Percentiles rank a stretch among this genome's conserved stretches.
Conservation (phyloP, 2,888 invertebrate species). For the Torymus aiolomorphi region DNA sequence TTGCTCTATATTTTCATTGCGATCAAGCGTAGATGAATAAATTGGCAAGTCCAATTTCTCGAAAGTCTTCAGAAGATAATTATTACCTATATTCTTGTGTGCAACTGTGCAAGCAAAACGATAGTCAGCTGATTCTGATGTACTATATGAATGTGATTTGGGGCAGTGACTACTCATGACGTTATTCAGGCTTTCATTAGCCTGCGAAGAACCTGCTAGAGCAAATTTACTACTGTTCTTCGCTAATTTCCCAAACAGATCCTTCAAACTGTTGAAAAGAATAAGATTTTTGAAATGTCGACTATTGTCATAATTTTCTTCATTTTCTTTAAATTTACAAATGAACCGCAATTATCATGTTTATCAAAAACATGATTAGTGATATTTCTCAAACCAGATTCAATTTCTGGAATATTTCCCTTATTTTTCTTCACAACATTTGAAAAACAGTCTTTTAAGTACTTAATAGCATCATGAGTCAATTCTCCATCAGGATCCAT, state of each 20-base stretch:
- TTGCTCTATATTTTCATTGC: too few species aligned
- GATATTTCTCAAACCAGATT: too few species aligned
- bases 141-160: slow-evolving; percentile 32
- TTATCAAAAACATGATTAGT: too few species aligned
- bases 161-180: slow-evolving; percentile 32
- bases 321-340: too few species aligned
- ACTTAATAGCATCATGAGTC: background rate
- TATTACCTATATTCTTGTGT: slow-evolving; percentile 26
- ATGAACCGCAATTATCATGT: too few species aligned
- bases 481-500: slow-evolving; percentile 4
- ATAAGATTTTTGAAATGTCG: too few species aligned
- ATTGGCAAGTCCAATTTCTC: too few species aligned
- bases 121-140: slow-evolving; percentile 10
- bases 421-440: slow-evolving; percentile 15
- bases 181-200: slow-evolving; percentile 38
- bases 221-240: slow-evolving; percentile 27
- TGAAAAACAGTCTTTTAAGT: background rate
- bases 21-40: too few species aligned
- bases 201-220: slow-evolving; percentile 25
- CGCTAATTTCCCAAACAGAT: slow-evolving; percentile 16
- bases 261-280: too few species aligned
- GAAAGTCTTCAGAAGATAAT: too few species aligned
- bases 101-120: slow-evolving; percentile 24
- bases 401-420: too few species aligned
- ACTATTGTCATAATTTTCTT: too few species aligned